These are phyloP conservation scores for Rhinophrynus dorsalis DNA, from an alignment of 2,797 vertebrate genomes.

Conservation along the genomic window DNA sequence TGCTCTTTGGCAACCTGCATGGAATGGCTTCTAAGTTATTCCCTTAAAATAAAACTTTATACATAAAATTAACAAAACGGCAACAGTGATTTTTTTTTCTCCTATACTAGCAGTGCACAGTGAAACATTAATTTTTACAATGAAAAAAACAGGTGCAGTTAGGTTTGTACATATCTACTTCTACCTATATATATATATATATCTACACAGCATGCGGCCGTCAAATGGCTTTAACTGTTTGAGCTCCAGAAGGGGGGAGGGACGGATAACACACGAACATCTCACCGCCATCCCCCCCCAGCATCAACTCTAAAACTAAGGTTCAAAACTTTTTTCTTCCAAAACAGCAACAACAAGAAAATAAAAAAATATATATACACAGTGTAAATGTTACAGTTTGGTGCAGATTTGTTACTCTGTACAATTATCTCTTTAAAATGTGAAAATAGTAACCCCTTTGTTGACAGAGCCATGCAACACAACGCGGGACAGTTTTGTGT, in stretches of 20 bases:
- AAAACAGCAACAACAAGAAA: slow-evolving; percentile 22
- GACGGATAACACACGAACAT: too few species aligned
- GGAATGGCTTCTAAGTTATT: slow-evolving; percentile 58
- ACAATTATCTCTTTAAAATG: too few species aligned
- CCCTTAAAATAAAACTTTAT: slow-evolving; percentile 60
- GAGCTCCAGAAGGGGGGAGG: too few species aligned
- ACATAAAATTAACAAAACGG: slow-evolving; percentile 51
- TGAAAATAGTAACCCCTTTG: slow-evolving; percentile 16
- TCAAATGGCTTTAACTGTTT: slow-evolving; percentile 23
- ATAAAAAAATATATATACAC: slow-evolving; percentile 7
- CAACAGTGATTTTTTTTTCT: slow-evolving; percentile 53
- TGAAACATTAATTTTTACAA: slow-evolving; percentile 68
- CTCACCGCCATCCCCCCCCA: too few species aligned
- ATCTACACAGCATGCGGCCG: slow-evolving; percentile 73
- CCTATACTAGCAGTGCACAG: slow-evolving; percentile 67
- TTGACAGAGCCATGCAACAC: neutral
- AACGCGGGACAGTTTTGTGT: neutral
- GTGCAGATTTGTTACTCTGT: neutral
- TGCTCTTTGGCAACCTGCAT: slow-evolving; percentile 60
- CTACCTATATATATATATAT: slow-evolving; percentile 65
- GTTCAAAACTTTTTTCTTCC: neutral
- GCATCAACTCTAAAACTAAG: too few species aligned
- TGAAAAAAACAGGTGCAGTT: slow-evolving; percentile 67
- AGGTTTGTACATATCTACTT: slow-evolving; percentile 58
- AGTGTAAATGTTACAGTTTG: slow-evolving; percentile 7